Evolutionary conservation across 2,797 vertebrate genomes (phyloP).

Genomic region (Gambusia yucatana): DNA sequence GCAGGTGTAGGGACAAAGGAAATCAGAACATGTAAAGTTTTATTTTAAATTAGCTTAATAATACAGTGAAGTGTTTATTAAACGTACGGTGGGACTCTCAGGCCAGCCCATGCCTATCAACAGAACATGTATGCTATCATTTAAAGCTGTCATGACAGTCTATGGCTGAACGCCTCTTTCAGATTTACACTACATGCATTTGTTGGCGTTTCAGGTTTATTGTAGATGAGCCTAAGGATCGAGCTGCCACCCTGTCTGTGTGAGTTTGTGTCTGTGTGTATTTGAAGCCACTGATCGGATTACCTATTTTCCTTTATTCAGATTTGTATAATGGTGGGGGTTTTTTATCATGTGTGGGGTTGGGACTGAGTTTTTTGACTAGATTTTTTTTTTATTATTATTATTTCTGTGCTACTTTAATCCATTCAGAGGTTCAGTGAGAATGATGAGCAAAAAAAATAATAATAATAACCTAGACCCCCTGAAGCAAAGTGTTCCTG

Average conservation of each 20-base stretch:
- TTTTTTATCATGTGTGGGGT: conserved; percentile 46
- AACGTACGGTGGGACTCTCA: neutral
- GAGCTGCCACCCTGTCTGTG: conserved; percentile 50
- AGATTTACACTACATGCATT: conserved; percentile 24
- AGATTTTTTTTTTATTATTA: conserved; percentile 35
- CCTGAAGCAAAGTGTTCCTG: conserved; percentile 8
- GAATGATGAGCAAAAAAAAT: conserved; percentile 26
- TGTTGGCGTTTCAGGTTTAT: conserved; percentile 18
- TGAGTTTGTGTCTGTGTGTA: conserved; percentile 34
- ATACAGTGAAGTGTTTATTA: neutral
- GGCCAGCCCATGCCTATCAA: neutral
- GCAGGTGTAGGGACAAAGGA: neutral
- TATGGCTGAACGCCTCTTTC: neutral
- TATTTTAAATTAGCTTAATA: neutral
- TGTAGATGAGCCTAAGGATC: conserved; percentile 56
- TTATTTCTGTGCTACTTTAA: conserved; percentile 65
- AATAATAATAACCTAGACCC: neutral
- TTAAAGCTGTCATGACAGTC: neutral
- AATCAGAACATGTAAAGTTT: neutral
- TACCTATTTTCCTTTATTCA: conserved; percentile 39
- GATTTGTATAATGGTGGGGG: conserved; percentile 67
- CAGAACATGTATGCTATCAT: conserved; percentile 22
- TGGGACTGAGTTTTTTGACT: conserved; percentile 50
- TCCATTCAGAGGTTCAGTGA: conserved; percentile 35
- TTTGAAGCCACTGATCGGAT: conserved; percentile 61